Base-by-base conservation (phyloP, 2,797 vertebrate genomes). In the Sylvilagus floridanus region DNA sequence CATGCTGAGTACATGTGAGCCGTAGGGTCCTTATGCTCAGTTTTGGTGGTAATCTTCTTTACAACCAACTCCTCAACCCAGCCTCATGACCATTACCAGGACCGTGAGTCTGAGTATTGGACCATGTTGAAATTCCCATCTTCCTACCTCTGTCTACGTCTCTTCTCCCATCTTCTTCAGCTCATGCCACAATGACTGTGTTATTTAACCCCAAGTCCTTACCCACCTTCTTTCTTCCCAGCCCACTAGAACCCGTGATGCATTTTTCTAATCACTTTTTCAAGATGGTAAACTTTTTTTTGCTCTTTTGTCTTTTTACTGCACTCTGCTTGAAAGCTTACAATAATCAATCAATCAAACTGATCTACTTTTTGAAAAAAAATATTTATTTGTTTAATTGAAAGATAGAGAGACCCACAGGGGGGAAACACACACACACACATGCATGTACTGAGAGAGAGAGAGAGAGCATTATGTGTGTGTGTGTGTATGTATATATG, bases 1-100 rank as follows among this genome's bases (percentile, higher is more conserved):
- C 0, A 2, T 0, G 4, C 22, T 42, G 14, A 10, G 8, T 9
- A 12, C 4, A 7, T 21, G 30, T 1, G 63, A 81, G 22, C 21
- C 54, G 71, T 28, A 6, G 7, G 5, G 2, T 22, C 28, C 62
- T 78, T 42, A 7, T 10, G 60, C 42, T n/a, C 10, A 72, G 50
- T 50, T 17, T 37, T 66, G 62, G 50, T 50, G 10, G 32, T 66
- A 26, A 30, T 17, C 62, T 84, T 65, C 19, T 22, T 30, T 42
- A 5, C 21, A n/a, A 1, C 42, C 7, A 19, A 6, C 26, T 78
- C 28, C 19, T 68, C 78, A 73, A 30, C 24, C 42, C 37, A 73
- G 50, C 30, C 9, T 54, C 68, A 21, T 5, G 77, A 32, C 63
- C 50, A 52, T 50, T 35, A 60, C 9, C 57, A 47, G 2, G 16